Percentiles rank a stretch among this genome's conserved stretches.
phyloP scores from a whole-genome alignment of 2,888 invertebrate genomes.

The Scaptomyza polygonia region DNA sequence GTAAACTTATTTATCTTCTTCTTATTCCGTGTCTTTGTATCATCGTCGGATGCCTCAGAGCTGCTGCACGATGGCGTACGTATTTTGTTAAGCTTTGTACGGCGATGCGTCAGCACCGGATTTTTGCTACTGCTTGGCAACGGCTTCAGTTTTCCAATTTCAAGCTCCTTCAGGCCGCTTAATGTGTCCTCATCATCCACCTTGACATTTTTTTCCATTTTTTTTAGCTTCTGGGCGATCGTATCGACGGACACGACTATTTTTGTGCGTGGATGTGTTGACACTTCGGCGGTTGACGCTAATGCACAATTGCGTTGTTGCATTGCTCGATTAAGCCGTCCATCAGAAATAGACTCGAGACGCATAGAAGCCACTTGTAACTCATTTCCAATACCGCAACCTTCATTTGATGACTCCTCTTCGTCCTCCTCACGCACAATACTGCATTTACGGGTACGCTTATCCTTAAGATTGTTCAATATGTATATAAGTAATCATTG shows the following conservation, averaged over 20 bases:
- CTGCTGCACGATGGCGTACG: constrained; percentile 96
- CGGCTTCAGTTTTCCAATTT: constrained; percentile 81
- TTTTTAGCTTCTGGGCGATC: constrained; percentile 78
- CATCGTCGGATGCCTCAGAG: constrained; percentile 96
- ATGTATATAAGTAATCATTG: background rate
- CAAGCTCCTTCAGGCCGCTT: constrained; percentile 80
- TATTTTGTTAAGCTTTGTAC: constrained; percentile 89
- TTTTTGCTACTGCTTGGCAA: constrained; percentile 80
- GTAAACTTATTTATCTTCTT: constrained; percentile 91
- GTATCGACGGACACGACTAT: constrained; percentile 83
- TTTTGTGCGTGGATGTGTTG: constrained; percentile 86
- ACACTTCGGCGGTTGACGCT: constrained; percentile 82
- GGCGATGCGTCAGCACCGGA: constrained; percentile 85
- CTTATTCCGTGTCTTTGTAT: constrained; percentile 91
- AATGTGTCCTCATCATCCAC: constrained; percentile 70
- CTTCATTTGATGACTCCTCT: constrained; percentile 89
- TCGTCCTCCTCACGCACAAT: constrained; percentile 97
- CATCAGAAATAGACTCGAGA: constrained; percentile 92
- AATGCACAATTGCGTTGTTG: constrained; percentile 85
- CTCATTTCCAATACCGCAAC: constrained; percentile 86
- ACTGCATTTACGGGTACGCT: constrained; percentile 93
- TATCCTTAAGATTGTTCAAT: constrained; percentile 70
- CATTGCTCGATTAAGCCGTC: constrained; percentile 89
- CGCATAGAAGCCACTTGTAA: constrained; percentile 86
- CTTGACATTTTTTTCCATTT: constrained; percentile 72